A percentile compares a stretch with the other conserved stretches of the same genome.
phyloP scores from a whole-genome alignment of 2,888 invertebrate genomes.

The Cerceris rybyensis region DNA sequence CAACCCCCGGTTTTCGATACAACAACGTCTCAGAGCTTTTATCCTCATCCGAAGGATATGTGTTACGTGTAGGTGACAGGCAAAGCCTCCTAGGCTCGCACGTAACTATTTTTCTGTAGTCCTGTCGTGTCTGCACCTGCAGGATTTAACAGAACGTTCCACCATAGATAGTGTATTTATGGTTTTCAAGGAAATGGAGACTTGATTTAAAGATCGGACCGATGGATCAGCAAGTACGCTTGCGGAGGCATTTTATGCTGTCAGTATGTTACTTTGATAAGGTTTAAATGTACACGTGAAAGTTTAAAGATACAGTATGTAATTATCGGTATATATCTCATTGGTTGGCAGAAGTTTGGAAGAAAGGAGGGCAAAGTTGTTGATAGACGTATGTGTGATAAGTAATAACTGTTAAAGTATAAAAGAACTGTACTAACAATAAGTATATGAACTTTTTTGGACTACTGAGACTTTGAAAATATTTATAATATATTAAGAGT shows the following conservation, averaged over 20 bases:
- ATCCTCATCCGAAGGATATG: conserved; percentile 58
- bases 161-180: conserved; percentile 45
- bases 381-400: too few species aligned
- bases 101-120: conserved; percentile 60
- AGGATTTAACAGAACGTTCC: conserved; percentile 52
- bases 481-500: too few species aligned
- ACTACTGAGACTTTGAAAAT: too few species aligned
- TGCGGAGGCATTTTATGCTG: background rate
- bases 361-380: too few species aligned
- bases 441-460: too few species aligned
- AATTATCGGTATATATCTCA: too few species aligned
- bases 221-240: background rate
- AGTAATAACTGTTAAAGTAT: too few species aligned
- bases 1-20: conserved; percentile 69
- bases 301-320: too few species aligned
- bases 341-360: too few species aligned
- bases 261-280: too few species aligned
- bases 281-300: too few species aligned
- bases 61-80: conserved; percentile 55
- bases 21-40: conserved; percentile 52
- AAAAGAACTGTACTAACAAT: too few species aligned
- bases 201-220: background rate
- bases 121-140: conserved; percentile 42
- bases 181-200: conserved; percentile 17
- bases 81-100: conserved; percentile 63